Evolutionary conservation across 2,888 invertebrate genomes (phyloP).

Genomic region (Dryadula phaetusa): DNA sequence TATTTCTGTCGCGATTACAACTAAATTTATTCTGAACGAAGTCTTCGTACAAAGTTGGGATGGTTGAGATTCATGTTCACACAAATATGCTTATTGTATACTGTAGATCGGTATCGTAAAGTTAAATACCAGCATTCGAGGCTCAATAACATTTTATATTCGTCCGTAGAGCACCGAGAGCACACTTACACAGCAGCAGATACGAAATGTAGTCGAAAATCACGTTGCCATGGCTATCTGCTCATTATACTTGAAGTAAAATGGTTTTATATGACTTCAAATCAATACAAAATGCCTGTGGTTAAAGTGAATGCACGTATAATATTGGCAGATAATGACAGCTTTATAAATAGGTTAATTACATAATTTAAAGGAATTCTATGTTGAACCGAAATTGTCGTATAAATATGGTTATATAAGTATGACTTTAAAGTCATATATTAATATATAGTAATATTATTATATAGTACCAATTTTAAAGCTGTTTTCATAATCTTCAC

Average conservation of each 20-base stretch:
- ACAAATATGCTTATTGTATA: constrained; percentile 25
- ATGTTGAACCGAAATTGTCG: neutral
- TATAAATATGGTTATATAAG: too few species aligned
- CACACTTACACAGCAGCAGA: constrained; percentile 64
- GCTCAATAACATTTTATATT: constrained; percentile 72
- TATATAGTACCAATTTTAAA: too few species aligned
- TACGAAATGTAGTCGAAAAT: constrained; percentile 65
- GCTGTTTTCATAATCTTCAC: too few species aligned
- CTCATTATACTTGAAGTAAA: constrained; percentile 20
- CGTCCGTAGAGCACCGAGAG: constrained; percentile 62
- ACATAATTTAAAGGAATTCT: neutral
- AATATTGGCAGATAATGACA: constrained; percentile 43
- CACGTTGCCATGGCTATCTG: constrained; percentile 12
- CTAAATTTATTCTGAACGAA: neutral
- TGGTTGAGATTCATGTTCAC: too few species aligned
- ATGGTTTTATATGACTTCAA: constrained; percentile 1
- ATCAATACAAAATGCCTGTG: constrained; percentile 13
- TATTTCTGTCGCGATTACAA: neutral
- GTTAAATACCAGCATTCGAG: constrained; percentile 59
- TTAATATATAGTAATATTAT: too few species aligned
- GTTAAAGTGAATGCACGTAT: neutral
- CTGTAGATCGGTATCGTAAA: constrained; percentile 43
- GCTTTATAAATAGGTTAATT: neutral
- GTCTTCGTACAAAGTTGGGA: neutral
- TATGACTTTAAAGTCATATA: too few species aligned